Evolutionary conservation across 1,140 invertebrate species (phyloP).

Genomic region (Teleopsis dalmanni): DNA sequence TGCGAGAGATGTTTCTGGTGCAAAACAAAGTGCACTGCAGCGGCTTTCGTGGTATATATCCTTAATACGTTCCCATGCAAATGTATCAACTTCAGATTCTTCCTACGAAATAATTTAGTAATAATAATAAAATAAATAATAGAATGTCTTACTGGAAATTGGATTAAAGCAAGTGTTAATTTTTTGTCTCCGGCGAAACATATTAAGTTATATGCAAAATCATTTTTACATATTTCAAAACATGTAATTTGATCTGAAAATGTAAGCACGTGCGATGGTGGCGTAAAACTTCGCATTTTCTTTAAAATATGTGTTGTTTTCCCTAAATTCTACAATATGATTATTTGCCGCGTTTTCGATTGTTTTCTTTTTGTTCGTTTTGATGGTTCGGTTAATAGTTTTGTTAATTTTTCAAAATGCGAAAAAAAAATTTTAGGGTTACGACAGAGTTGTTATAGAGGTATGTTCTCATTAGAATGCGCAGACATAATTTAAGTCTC

Average conservation of each 20-base stretch:
- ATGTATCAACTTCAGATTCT: conserved; percentile 21
- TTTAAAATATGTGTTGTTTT: not conserved
- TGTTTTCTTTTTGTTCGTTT: no score
- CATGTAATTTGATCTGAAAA: conserved; percentile 23
- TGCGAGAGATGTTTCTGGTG: conserved; percentile 55
- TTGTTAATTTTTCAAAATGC: no score
- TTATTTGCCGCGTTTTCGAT: no score
- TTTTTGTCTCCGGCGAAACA: conserved; percentile 24
- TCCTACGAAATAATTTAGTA: not conserved
- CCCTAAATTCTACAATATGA: no score
- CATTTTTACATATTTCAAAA: conserved; percentile 31
- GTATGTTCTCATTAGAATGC: no score
- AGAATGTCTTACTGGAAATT: conserved; percentile 27
- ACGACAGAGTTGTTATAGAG: no score
- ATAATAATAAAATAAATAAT: not conserved
- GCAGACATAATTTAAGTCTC: no score
- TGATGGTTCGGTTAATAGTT: no score
- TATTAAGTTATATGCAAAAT: conserved; percentile 34
- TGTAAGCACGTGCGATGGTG: conserved; percentile 20
- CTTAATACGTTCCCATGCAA: conserved; percentile 30
- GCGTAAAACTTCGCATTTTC: conserved; percentile 8
- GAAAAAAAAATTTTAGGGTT: no score
- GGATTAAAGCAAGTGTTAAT: conserved; percentile 24
- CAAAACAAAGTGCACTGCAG: conserved; percentile 51
- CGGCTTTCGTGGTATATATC: conserved; percentile 49